Percentiles rank a stretch among this genome's conserved stretches.
Conservation (phyloP, 2,797 vertebrate species). For the Schizopygopsis malacanthus region DNA sequence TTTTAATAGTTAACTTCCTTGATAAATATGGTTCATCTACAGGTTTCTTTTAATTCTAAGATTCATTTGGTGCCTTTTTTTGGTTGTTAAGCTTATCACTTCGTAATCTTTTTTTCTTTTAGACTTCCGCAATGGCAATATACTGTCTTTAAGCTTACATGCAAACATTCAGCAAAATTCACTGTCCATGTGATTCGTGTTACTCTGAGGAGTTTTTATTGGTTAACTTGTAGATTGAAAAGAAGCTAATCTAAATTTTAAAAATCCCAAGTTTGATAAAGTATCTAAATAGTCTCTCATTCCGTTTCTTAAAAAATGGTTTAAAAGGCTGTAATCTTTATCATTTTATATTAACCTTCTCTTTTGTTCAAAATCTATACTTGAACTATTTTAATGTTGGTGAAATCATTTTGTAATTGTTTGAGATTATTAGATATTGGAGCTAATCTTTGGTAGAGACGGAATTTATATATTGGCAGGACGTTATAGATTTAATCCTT, state of each 20-base stretch:
- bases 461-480: background rate
- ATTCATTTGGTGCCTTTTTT: background rate
- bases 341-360: background rate
- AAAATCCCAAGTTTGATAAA: background rate
- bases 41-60: background rate
- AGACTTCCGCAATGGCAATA: background rate
- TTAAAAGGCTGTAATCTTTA: no score
- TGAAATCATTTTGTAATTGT: background rate
- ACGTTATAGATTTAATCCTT: background rate
- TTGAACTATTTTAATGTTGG: background rate
- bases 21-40: background rate
- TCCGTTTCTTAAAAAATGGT: no score
- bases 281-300: no score
- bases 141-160: no score
- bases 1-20: background rate
- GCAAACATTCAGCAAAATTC: background rate
- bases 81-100: background rate
- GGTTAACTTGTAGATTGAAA: background rate
- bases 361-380: background rate
- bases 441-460: background rate
- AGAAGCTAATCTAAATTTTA: background rate
- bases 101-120: no score
- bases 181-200: no score
- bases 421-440: background rate
- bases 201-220: background rate